A percentile compares a stretch with the other conserved stretches of the same genome.
Evolutionary conservation across 1,140 invertebrate genomes (phyloP).

Genomic region (Gonatopus flavifemur): DNA sequence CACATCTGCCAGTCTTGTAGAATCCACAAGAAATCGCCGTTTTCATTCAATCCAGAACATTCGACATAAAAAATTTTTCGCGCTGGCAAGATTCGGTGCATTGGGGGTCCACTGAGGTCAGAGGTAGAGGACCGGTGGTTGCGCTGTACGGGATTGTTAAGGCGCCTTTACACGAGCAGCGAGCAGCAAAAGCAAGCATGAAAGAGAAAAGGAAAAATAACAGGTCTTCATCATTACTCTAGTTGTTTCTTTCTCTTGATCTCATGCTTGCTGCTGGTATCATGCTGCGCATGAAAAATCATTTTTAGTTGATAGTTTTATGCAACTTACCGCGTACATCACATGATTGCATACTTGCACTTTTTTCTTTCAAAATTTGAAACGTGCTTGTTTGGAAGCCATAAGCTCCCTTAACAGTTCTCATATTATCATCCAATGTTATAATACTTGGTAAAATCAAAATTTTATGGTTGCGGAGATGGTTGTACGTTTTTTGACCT

Average conservation of each 20-base stretch:
- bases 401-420: background rate
- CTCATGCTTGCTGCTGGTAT: no score
- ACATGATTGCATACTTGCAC: background rate
- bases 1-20: no score
- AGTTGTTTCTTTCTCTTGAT: no score
- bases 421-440: background rate
- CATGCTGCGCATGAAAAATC: no score
- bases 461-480: conserved; percentile 12
- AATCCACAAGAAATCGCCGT: no score
- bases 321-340: no score
- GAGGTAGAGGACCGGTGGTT: no score
- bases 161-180: background rate
- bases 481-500: conserved; percentile 3
- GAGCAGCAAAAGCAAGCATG: background rate
- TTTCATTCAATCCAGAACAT: no score
- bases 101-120: no score
- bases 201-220: background rate
- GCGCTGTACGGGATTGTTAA: background rate
- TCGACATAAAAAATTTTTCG: background rate
- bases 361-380: background rate
- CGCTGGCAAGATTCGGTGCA: no score
- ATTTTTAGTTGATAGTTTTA: no score
- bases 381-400: background rate
- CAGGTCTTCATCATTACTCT: background rate
- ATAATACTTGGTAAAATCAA: background rate